These are phyloP conservation scores for Poecilia wingei DNA, from an alignment of 2,797 vertebrate genomes.

Conservation along the genomic window DNA sequence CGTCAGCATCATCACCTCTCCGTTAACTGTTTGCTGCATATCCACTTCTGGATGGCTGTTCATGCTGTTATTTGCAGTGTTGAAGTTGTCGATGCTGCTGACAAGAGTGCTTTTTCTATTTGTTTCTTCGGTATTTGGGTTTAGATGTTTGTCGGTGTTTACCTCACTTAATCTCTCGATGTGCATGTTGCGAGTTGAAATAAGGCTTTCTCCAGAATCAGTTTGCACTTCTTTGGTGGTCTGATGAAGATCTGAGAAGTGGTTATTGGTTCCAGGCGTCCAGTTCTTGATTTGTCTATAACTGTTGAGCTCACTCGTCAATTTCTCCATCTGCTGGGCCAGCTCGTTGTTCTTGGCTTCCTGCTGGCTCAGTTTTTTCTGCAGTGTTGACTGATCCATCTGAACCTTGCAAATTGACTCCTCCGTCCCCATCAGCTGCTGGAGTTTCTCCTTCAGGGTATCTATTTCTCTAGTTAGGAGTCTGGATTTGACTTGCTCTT, in stretches of 20 bases:
- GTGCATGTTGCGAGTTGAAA: constrained; percentile 81
- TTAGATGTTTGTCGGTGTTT: constrained; percentile 79
- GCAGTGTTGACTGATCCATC: constrained; percentile 86
- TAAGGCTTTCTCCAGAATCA: constrained; percentile 82
- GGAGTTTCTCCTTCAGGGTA: constrained; percentile 91
- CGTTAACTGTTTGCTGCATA: constrained; percentile 80
- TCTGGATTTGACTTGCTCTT: constrained; percentile 93
- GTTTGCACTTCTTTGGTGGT: constrained; percentile 94
- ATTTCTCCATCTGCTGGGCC: constrained; percentile 89
- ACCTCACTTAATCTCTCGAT: constrained; percentile 83
- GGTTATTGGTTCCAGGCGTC: constrained; percentile 80
- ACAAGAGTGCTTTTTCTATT: constrained; percentile 79
- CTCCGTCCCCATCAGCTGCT: constrained; percentile 90
- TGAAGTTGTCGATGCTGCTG: constrained; percentile 78
- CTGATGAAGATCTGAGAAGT: constrained; percentile 83
- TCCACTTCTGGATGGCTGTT: constrained; percentile 85
- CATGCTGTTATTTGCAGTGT: constrained; percentile 79
- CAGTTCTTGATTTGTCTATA: constrained; percentile 86
- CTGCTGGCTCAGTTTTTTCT: constrained; percentile 91
- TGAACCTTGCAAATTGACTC: constrained; percentile 89
- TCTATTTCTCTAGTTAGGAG: constrained; percentile 91
- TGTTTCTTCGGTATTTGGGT: constrained; percentile 76
- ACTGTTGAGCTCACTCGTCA: constrained; percentile 87
- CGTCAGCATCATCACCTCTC: constrained; percentile 89
- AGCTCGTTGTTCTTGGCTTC: constrained; percentile 92